These are phyloP conservation scores for Lepidochitona cinerea DNA, from an alignment of 2,888 invertebrate genomes.

Conservation along the genomic window DNA sequence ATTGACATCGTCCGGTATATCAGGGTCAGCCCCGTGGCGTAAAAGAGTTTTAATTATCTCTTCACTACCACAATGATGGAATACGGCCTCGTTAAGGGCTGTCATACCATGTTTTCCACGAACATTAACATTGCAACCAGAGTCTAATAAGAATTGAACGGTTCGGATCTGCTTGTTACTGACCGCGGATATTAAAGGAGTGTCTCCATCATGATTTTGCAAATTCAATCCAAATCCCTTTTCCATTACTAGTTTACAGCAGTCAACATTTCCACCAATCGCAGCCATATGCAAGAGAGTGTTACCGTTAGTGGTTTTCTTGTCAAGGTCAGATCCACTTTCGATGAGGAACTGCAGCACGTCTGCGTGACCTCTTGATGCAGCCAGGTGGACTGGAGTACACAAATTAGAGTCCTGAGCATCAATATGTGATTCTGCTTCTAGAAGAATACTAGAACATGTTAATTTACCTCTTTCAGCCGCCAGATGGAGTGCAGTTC, in stretches of 20 bases:
- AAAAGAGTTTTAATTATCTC: conserved; percentile 59
- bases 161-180: conserved; percentile 52
- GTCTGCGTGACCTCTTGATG: conserved; percentile 53
- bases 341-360: conserved; percentile 56
- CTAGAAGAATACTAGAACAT: conserved; percentile 50
- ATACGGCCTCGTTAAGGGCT: conserved; percentile 67
- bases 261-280: conserved; percentile 53
- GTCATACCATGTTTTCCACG: conserved; percentile 61
- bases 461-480: conserved; percentile 53
- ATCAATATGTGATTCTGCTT: conserved; percentile 55
- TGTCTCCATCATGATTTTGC: conserved; percentile 54
- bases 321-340: conserved; percentile 47
- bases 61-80: conserved; percentile 48
- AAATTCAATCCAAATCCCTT: conserved; percentile 50
- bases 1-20: conserved; percentile 59
- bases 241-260: conserved; percentile 46
- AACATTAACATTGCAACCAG: conserved; percentile 50
- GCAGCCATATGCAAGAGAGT: conserved; percentile 62
- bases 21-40: conserved; percentile 57
- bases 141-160: conserved; percentile 48
- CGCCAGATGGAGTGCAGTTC: conserved; percentile 61
- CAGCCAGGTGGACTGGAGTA: conserved; percentile 64
- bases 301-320: conserved; percentile 50
- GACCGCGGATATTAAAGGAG: conserved; percentile 57
- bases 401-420: conserved; percentile 57